Evolutionary conservation across 2,888 invertebrate species (phyloP).

Genomic region (Busseola fusca): DNA sequence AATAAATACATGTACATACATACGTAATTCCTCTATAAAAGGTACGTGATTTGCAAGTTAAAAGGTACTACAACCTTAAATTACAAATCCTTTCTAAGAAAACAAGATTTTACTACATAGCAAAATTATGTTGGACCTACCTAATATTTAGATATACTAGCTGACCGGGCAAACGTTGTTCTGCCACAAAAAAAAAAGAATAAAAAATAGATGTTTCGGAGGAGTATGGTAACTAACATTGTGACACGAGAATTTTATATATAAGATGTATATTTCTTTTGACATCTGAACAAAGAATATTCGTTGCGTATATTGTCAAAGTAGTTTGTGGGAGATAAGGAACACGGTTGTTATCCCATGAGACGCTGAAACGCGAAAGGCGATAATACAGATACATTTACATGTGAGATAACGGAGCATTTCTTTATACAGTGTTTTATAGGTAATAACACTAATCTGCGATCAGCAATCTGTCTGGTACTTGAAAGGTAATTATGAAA

Average conservation of each 20-base stretch:
- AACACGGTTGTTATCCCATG: slow-evolving; percentile 60
- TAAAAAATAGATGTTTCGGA: too few species aligned
- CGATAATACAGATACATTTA: slow-evolving; percentile 41
- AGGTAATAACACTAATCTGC: slow-evolving; percentile 8
- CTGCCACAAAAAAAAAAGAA: too few species aligned
- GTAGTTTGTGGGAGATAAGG: slow-evolving; percentile 46
- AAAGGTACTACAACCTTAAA: not conserved
- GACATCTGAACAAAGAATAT: slow-evolving; percentile 60
- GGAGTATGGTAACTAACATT: too few species aligned
- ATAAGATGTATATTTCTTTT: slow-evolving; percentile 57
- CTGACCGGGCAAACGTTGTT: too few species aligned
- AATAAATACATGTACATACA: slow-evolving; percentile 1
- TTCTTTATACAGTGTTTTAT: slow-evolving; percentile 18
- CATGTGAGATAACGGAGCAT: slow-evolving; percentile 12
- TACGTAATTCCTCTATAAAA: too few species aligned
- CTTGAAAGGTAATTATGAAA: slow-evolving; percentile 11
- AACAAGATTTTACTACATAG: slow-evolving; percentile 4
- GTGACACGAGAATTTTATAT: too few species aligned
- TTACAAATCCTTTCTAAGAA: not conserved
- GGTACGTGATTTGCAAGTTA: not conserved
- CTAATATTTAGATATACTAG: too few species aligned
- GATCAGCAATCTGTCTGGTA: slow-evolving; percentile 3
- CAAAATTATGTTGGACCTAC: slow-evolving; percentile 12
- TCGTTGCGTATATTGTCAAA: slow-evolving; percentile 59
- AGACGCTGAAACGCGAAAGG: slow-evolving; percentile 46